These are phyloP conservation scores for Steinernema hermaphroditum DNA, from an alignment of 2,888 invertebrate genomes.

Conservation along the genomic window DNA sequence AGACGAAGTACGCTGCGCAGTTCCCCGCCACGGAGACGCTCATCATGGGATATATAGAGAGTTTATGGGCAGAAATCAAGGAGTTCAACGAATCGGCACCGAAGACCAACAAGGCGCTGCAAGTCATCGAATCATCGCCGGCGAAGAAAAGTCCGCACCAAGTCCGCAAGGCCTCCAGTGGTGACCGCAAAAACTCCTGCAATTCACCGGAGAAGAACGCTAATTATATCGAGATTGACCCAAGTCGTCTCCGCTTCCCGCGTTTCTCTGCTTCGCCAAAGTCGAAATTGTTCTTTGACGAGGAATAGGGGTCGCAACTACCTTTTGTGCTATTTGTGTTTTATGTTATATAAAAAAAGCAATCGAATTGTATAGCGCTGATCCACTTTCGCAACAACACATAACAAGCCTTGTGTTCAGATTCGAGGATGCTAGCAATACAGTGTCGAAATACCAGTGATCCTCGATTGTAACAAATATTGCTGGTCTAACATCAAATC, in stretches of 20 bases:
- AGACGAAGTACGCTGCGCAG: background rate
- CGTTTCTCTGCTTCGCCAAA: constrained; percentile 1
- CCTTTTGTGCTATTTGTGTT: background rate
- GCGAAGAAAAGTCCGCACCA: background rate
- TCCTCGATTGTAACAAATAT: no score
- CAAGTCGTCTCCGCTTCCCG: constrained; percentile 9
- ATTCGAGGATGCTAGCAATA: no score
- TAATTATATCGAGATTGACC: constrained; percentile 11
- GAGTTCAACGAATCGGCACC: background rate
- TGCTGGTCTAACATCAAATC: no score
- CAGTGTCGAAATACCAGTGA: no score
- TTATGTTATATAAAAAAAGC: no score
- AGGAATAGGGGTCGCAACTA: no score
- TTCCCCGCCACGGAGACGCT: background rate
- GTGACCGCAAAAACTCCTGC: background rate
- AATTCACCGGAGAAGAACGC: background rate
- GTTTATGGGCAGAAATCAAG: background rate
- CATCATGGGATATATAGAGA: background rate
- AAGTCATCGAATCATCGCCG: background rate
- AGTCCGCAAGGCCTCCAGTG: background rate
- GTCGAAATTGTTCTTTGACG: background rate
- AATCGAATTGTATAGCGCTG: no score
- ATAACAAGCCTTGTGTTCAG: no score
- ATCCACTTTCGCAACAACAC: no score
- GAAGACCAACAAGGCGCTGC: background rate